Evolutionary conservation across 92 coral and sea anemone genomes (phyloP).

Genomic region (Epizoanthus scotinus): DNA sequence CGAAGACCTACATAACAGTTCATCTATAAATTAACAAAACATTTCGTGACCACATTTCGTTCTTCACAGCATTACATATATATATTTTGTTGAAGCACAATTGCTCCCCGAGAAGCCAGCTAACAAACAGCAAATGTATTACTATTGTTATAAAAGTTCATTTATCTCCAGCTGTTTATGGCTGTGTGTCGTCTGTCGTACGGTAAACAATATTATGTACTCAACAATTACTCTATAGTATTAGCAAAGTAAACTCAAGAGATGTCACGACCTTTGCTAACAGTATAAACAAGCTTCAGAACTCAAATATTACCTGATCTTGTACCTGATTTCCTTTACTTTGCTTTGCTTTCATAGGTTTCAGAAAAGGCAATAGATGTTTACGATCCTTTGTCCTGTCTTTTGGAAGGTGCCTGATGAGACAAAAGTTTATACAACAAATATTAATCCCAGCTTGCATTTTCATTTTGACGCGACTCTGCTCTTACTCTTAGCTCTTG

Average conservation of each 20-base stretch:
- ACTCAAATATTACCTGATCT: constrained; percentile 21
- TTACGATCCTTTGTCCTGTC: constrained; percentile 74
- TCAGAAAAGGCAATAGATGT: constrained; percentile 70
- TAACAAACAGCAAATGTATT: not conserved
- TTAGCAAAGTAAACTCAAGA: not conserved
- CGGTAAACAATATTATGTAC: not conserved
- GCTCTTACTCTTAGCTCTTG: not conserved
- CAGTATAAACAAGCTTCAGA: not conserved
- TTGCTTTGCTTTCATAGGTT: constrained; percentile 76
- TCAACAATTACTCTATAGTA: not conserved
- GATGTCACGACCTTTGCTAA: not conserved
- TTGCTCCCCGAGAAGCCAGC: not conserved
- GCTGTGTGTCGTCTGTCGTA: not conserved
- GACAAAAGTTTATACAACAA: not conserved
- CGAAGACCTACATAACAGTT: too few species aligned
- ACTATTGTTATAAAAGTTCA: too few species aligned
- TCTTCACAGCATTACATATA: too few species aligned
- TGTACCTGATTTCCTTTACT: constrained; percentile 24
- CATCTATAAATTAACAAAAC: too few species aligned
- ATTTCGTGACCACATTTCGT: too few species aligned
- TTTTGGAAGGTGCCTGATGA: constrained; percentile 29
- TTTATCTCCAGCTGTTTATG: not conserved
- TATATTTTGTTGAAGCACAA: not conserved
- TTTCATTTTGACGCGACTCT: not conserved
- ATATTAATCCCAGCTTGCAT: not conserved